Evolutionary conservation across 2,113 vertebrate genomes (phyloP).

Genomic region (Caloenas nicobarica): DNA sequence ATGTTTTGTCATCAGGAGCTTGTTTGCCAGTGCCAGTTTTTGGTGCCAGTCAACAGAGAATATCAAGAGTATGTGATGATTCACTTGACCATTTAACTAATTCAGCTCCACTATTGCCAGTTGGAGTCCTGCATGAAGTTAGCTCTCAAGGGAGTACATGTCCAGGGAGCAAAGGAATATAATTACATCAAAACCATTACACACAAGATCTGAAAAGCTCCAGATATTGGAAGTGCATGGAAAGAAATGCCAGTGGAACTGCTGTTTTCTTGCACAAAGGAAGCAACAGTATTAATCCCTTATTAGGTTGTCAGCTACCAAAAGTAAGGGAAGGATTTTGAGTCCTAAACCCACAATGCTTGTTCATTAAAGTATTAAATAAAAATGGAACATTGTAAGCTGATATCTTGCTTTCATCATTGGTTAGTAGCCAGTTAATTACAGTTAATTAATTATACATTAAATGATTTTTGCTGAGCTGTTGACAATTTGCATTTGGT

Average conservation of each 20-base stretch:
- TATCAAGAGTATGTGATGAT: background rate
- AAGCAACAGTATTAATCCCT: background rate
- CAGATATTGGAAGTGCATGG: background rate
- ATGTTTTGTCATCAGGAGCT: background rate
- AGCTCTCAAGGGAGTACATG: background rate
- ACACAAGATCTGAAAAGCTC: background rate
- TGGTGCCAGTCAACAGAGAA: background rate
- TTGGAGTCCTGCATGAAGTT: background rate
- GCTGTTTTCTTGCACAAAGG: background rate
- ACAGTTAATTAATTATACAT: background rate
- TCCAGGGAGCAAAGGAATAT: background rate
- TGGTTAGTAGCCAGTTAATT: slow-evolving; percentile 30
- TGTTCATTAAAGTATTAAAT: background rate
- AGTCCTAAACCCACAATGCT: background rate
- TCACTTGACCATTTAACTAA: background rate
- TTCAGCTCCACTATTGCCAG: background rate
- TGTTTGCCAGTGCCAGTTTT: background rate
- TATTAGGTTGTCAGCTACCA: background rate
- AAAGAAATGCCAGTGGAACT: background rate
- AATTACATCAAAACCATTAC: background rate
- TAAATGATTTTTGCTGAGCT: background rate
- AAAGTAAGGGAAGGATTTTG: background rate
- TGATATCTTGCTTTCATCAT: background rate
- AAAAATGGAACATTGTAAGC: background rate
- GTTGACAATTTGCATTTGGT: background rate